Evolutionary conservation across 2,113 vertebrate species (phyloP), one percentile per base, ranked within the genome.

Genomic region (Artemisiospiza belli): DNA sequence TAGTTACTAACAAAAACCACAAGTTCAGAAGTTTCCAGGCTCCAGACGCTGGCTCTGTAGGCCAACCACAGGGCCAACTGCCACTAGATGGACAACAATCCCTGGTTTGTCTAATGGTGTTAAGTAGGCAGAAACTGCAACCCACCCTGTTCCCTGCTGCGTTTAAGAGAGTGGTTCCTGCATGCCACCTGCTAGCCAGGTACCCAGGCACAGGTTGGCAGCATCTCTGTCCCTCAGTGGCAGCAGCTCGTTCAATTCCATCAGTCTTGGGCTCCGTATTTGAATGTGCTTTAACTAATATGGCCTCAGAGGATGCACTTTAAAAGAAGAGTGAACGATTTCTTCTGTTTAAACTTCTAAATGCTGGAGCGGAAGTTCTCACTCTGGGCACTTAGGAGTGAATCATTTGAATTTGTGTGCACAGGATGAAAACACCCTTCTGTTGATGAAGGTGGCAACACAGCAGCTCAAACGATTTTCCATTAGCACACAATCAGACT

Each of bases 381-480:
- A 44, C 70, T 89, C n/a, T 67, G 54, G 76, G 67, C 17, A 58
- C 47, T 77, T 87, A 80, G 72, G 35, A 73, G 70, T 35, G 43
- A 86, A 90, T 52, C 8, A 18, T 33, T 16, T 66, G 69, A 54
- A 90, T 68, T 79, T 90, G 70, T 66, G 64, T 21, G 18, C 61
- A 39, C 15, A 44, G 76, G 61, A 70, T 49, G 83, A 86, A 90
- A 95, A 89, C 24, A 86, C 24, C 44, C 39, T 77, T 59, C 92
- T 90, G 4, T 69, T 93, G 68, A 93, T 63, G 68, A 92, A 95
- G 61, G 72, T 89, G 79, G 79, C 43, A 95, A 76, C 80, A 81
- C 20, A 78, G 16, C 80, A 81, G 68, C 80, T 92, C 80, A 87
- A 96, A 96, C 16, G 59, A 94, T 96, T 97, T 96, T 90, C 94